Evolutionary conservation across 1,140 invertebrate genomes (phyloP).

Genomic region (Drosophila bocqueti): DNA sequence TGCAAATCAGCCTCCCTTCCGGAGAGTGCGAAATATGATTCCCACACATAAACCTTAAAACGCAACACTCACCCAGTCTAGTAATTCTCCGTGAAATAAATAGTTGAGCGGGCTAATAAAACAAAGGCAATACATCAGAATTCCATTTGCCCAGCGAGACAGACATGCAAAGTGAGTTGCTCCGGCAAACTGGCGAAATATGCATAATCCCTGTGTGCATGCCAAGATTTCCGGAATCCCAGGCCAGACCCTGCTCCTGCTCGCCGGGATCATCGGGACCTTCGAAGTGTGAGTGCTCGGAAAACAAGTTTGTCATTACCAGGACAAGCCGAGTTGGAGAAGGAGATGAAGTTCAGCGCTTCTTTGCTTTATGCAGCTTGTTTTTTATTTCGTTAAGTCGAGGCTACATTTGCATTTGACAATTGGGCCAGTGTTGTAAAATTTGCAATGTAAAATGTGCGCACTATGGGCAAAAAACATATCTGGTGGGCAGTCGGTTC

Average conservation of each 20-base stretch:
- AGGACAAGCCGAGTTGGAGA: conserved; percentile 13
- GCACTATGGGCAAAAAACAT: not conserved
- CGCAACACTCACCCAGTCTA: conserved; percentile 27
- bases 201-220: conserved; percentile 43
- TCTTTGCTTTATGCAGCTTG: conserved; percentile 17
- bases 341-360: conserved; percentile 45
- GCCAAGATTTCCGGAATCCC: conserved; percentile 19
- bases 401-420: conserved; percentile 58
- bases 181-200: conserved; percentile 20
- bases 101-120: conserved; percentile 56
- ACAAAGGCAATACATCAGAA: conserved; percentile 67
- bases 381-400: conserved; percentile 45
- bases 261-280: not conserved
- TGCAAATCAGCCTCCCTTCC: conserved; percentile 72
- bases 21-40: conserved; percentile 80
- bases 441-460: conserved; percentile 42
- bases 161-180: conserved; percentile 54
- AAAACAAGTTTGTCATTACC: conserved; percentile 56
- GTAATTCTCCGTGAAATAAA: conserved; percentile 52
- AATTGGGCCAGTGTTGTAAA: conserved; percentile 48
- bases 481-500: too few relatives aligned
- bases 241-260: not conserved
- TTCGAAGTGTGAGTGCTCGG: conserved; percentile 30
- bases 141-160: conserved; percentile 65
- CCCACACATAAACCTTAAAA: conserved; percentile 65